phyloP scores from a whole-genome alignment of 2,888 invertebrate species.

The Lacanobia wlatinum region DNA sequence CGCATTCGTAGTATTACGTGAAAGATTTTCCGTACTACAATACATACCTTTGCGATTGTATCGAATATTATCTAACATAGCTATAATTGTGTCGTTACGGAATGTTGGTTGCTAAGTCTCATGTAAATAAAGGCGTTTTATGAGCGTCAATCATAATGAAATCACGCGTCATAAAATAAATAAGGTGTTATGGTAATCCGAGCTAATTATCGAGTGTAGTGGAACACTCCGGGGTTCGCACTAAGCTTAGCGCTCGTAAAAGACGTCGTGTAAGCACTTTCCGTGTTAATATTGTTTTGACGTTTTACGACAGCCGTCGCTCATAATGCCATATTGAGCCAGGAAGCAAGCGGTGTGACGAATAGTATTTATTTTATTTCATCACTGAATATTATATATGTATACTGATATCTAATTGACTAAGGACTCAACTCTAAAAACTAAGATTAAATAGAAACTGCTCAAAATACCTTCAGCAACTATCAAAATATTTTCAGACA shows the following conservation, averaged over 20 bases:
- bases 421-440: no score
- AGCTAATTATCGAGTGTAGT: slow-evolving; percentile 55
- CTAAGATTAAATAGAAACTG: no score
- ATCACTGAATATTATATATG: no score
- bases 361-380: neutral
- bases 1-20: slow-evolving; percentile 23
- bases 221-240: slow-evolving; percentile 24
- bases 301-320: slow-evolving; percentile 64
- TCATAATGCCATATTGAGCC: slow-evolving; percentile 55
- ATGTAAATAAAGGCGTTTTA: slow-evolving; percentile 9
- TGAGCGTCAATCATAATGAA: neutral
- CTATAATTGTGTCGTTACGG: neutral
- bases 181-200: slow-evolving; percentile 43
- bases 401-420: no score
- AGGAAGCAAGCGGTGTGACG: slow-evolving; percentile 26
- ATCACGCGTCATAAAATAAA: slow-evolving; percentile 46
- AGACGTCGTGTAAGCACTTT: slow-evolving; percentile 56
- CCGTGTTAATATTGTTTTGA: slow-evolving; percentile 70
- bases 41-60: slow-evolving; percentile 11
- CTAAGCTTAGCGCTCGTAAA: slow-evolving; percentile 54
- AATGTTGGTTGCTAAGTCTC: neutral
- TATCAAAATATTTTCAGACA: no score
- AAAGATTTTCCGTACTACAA: slow-evolving; percentile 15
- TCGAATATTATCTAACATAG: slow-evolving; percentile 15
- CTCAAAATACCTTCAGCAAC: no score